Percentiles rank a stretch among this genome's conserved stretches.
Conservation (phyloP, 2,113 vertebrate species). For the Phylloscopus whistleri region DNA sequence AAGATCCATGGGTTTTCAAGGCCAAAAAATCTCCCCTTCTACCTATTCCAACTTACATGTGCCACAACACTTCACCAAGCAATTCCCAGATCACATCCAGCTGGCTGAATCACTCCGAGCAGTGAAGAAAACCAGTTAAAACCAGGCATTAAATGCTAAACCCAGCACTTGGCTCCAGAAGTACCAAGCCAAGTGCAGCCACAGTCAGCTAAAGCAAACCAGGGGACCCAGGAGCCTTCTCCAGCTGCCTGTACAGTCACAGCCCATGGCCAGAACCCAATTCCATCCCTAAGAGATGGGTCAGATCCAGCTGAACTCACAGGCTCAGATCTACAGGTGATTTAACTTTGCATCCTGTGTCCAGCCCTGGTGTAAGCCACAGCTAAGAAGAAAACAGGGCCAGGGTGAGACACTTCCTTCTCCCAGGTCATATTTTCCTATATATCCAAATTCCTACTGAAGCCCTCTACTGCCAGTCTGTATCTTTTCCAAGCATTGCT, state of each 20-base stretch:
- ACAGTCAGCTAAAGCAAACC: background rate
- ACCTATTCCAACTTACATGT: background rate
- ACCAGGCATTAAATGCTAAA: background rate
- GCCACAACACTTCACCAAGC: background rate
- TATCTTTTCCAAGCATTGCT: background rate
- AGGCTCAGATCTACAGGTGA: rapidly evolving
- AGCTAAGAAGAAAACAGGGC: background rate
- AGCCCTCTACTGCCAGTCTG: background rate
- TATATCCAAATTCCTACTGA: background rate
- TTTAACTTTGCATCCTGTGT: background rate
- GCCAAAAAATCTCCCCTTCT: background rate
- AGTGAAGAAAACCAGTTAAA: background rate
- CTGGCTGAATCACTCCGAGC: background rate
- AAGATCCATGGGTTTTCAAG: background rate
- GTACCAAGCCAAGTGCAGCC: background rate
- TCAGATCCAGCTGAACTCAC: background rate
- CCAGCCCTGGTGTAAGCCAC: background rate
- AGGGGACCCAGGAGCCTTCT: background rate
- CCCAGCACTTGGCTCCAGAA: rapidly evolving
- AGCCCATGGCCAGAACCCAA: rapidly evolving
- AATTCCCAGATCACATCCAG: background rate
- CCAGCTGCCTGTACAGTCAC: background rate
- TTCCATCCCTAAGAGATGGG: background rate
- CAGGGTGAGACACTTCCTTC: background rate
- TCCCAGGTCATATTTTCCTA: background rate